Evolutionary conservation across 1,140 invertebrate genomes (phyloP), one percentile per base, ranked within the genome.

Genomic region (Pararge aegeria): DNA sequence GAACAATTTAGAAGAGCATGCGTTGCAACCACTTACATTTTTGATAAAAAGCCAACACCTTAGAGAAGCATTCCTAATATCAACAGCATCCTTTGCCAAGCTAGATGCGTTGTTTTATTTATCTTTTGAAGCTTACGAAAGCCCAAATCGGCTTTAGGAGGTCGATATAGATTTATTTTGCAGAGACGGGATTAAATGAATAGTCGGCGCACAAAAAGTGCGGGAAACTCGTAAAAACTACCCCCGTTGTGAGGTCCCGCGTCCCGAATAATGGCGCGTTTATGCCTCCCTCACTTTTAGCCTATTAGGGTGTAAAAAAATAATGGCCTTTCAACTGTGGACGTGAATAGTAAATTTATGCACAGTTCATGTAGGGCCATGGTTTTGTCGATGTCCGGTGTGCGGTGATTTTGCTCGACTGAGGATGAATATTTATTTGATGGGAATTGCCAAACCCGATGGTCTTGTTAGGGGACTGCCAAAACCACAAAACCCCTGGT

Each of bases 311-410:
- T n/a, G 34, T 38, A 38, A 16, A 42, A 18, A 42, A 42, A 42
- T 42, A 42, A 42, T 42, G 38, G 38, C 38, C 6, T 42, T 42
- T 13, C 34, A 2, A 18, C 38, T 18, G 34, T 18, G 13, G 38
- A 42, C 38, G 38, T 42, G 38, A 42, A 42, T 42, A 42, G 13
- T 42, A 16, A 42, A 42, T 42, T 42, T 42, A 42, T 42, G 16
- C 38, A 10, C 38, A 1, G 38, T 18, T 18, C 5, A 2, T 7
- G 24, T 7, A 2, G 24, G 24, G 3, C 24, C 24, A 24, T 7
- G 24, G 24, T 7, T n/a, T n/a, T 24, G 24, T 24, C 24, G 24
- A 2, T n/a, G n/a, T 7, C 24, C 7, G 2, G 24, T 7, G 7
- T 2, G 7, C 3, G 7, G 24, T 4, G 24, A 24, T 24, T 24